Base-by-base conservation (phyloP, 2,888 invertebrate species). In the Drosophila nr. perissopoda region DNA sequence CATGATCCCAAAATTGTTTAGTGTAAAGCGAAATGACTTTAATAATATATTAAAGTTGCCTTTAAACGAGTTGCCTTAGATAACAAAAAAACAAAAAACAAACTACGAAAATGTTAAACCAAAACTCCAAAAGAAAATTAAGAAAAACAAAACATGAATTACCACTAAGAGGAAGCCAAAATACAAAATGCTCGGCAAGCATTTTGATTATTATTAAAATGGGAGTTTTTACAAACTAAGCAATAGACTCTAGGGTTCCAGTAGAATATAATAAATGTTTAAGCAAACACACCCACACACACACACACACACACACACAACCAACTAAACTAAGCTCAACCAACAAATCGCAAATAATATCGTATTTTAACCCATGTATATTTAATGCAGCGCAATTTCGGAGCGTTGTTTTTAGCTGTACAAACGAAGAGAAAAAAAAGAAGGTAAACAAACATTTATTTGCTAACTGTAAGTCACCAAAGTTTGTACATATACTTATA, bases 51-150 rank as follows among this genome's bases (percentile, higher is more conserved):
- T 75, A 89, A 92, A 92, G 91, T 91, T 93, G 92, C 92, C 92
- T 92, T 92, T 89, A 81, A 91, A 92, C 91, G 84, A 89, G 92
- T 91, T 92, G 92, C 92, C 92, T 92, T 92, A 93, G 87, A 90
- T 73, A 75, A 70, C 46, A 34, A 68, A 74, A 74, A 74, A 38
- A 57, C 56, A 56, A 42, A 36, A 66, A 57, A 40, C 2, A 68
- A 49, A 57, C 52, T 21, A 71, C 53, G 25, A 58, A 66, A 68
- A 74, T 67, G 68, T 74, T 77, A 79, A 64, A 74, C 46, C 58
- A 69, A 68, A 82, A 69, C 67, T 65, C n/a, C 58, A 49, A 76
- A 68, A 25, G 56, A 59, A 65, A 67, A 34, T 49, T 16, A 63
- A 51, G n/a, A 54, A 42, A 65, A 29, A 36, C 57, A 10, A 51